Percentiles rank a stretch among this genome's conserved stretches.
Conservation (phyloP, 2,113 vertebrate species). For the Chamaea fasciata region DNA sequence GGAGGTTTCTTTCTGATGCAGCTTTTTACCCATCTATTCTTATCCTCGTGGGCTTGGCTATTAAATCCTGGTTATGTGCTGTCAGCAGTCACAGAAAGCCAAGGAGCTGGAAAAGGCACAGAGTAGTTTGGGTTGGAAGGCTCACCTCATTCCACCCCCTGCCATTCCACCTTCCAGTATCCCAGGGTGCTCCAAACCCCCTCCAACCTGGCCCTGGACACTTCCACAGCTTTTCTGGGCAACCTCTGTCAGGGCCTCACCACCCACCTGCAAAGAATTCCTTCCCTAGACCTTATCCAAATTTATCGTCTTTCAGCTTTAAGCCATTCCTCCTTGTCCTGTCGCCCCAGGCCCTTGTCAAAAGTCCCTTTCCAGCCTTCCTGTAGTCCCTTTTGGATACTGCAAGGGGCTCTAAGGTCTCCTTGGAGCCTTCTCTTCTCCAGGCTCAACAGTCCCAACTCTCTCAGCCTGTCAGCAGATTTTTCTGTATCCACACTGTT, state of each 20-base stretch:
- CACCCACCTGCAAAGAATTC: background rate
- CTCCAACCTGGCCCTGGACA: background rate
- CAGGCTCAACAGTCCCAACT: background rate
- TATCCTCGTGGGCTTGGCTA: background rate
- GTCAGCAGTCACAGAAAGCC: background rate
- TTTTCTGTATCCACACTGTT: background rate
- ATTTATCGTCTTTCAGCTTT: background rate
- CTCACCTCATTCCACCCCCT: background rate
- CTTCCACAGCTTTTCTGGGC: background rate
- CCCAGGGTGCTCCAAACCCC: background rate
- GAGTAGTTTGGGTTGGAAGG: background rate
- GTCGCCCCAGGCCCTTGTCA: background rate
- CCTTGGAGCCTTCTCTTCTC: background rate
- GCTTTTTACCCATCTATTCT: background rate
- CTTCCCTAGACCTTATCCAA: background rate
- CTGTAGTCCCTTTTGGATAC: background rate
- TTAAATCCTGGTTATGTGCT: accelerated
- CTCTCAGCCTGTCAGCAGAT: background rate
- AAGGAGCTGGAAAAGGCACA: background rate
- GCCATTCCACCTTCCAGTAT: background rate
- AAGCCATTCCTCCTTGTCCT: background rate
- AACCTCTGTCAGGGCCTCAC: accelerated
- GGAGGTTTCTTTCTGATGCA: background rate
- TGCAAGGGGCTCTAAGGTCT: background rate
- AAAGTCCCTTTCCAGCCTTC: background rate